phyloP scores from a whole-genome alignment of 2,113 vertebrate species.

The Oceanodroma tethys region DNA sequence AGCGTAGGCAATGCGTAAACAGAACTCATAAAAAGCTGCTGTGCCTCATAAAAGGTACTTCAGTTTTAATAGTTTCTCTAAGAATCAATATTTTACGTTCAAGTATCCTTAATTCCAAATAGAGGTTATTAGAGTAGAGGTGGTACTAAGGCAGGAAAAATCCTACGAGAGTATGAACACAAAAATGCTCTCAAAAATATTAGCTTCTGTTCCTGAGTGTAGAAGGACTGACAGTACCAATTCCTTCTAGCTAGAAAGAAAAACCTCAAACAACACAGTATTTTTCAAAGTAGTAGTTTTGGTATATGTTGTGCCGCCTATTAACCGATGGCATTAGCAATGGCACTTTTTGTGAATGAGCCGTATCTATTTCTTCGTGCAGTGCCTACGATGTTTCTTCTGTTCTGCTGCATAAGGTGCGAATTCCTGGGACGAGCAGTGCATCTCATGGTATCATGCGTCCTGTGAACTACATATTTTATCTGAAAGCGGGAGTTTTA shows the following conservation, averaged over 20 bases:
- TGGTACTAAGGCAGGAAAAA: neutral
- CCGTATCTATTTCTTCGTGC: neutral
- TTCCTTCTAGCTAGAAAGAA: neutral
- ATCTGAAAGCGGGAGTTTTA: neutral
- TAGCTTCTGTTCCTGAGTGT: neutral
- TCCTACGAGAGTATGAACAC: neutral
- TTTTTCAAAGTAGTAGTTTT: neutral
- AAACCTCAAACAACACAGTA: neutral
- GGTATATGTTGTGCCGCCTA: neutral
- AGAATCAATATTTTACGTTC: neutral
- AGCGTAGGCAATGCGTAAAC: neutral
- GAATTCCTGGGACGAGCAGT: neutral
- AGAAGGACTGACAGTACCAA: neutral
- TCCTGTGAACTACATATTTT: neutral
- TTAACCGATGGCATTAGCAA: neutral
- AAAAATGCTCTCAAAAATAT: neutral
- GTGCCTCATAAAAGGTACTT: neutral
- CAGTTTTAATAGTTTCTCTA: neutral
- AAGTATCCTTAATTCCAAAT: neutral
- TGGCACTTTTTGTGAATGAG: neutral
- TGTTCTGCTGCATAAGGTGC: neutral
- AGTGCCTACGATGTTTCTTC: neutral
- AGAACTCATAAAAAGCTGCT: neutral
- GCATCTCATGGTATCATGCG: neutral
- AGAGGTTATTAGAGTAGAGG: neutral